Conservation (phyloP, 2,888 invertebrate genomes). For the Strigamia crassipes region DNA sequence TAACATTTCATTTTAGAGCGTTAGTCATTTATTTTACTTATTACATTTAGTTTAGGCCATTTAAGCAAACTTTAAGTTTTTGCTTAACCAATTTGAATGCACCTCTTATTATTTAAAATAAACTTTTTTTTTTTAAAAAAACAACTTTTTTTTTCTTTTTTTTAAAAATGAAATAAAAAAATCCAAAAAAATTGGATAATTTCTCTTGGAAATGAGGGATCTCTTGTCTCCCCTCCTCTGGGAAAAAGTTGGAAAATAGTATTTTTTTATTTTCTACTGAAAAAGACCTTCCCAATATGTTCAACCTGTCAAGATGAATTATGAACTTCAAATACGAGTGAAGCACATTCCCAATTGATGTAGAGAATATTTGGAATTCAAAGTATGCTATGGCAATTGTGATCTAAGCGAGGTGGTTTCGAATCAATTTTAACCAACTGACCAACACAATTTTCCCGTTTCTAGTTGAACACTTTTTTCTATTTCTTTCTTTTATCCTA, state of each 20-base stretch:
- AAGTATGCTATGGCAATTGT: not conserved
- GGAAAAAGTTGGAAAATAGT: slow-evolving; percentile 13
- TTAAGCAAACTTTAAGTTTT: too few species aligned
- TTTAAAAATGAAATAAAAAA: not conserved
- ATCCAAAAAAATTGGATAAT: not conserved
- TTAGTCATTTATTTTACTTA: too few species aligned
- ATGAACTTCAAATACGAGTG: slow-evolving; percentile 43
- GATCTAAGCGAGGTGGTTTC: not conserved
- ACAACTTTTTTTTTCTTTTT: not conserved
- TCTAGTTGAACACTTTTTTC: not conserved
- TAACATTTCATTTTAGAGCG: too few species aligned
- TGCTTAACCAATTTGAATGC: too few species aligned
- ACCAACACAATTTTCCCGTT: not conserved
- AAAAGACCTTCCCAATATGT: slow-evolving; percentile 36
- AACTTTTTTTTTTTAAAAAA: not conserved
- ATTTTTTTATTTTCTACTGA: not conserved
- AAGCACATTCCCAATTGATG: not conserved
- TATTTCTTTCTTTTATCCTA: not conserved
- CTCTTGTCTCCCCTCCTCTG: slow-evolving; percentile 32
- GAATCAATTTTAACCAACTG: slow-evolving; percentile 1
- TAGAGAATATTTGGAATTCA: slow-evolving; percentile 7
- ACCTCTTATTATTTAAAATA: too few species aligned
- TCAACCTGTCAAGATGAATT: slow-evolving; percentile 46
- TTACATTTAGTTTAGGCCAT: too few species aligned
- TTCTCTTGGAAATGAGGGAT: not conserved